phyloP scores from a whole-genome alignment of 2,888 invertebrate species.

The Theretra japonica region DNA sequence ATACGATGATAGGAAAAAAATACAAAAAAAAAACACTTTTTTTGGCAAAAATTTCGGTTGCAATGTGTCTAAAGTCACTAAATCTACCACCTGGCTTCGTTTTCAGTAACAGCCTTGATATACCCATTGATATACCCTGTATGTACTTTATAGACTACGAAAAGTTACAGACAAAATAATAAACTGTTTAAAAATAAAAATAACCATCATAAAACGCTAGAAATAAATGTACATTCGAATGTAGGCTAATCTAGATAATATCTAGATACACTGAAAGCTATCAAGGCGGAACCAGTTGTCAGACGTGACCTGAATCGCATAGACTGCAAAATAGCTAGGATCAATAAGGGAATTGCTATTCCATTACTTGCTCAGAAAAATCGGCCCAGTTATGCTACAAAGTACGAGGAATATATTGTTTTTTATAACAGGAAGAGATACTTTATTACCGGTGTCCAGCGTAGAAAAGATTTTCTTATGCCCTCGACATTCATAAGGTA shows the following conservation, averaged over 20 bases:
- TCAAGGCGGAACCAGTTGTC: constrained; percentile 7
- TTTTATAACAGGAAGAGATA: neutral
- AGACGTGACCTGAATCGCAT: constrained; percentile 25
- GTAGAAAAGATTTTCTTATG: too few species aligned
- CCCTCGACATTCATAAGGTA: too few species aligned
- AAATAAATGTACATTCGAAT: neutral
- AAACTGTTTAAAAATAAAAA: neutral
- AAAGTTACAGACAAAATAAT: neutral
- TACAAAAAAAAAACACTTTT: too few species aligned
- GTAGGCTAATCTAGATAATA: constrained; percentile 7
- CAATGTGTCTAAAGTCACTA: too few species aligned
- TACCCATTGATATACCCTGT: too few species aligned
- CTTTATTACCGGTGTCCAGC: too few species aligned
- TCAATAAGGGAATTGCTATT: constrained; percentile 24
- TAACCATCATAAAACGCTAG: neutral
- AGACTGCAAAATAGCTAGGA: constrained; percentile 14
- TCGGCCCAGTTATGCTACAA: neutral
- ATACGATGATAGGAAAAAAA: too few species aligned
- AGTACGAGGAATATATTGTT: neutral
- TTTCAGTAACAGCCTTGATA: too few species aligned
- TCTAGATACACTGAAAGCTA: constrained; percentile 3
- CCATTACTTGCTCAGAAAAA: constrained; percentile 13
- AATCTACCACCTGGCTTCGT: too few species aligned
- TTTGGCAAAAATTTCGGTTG: too few species aligned
- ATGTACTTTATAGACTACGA: neutral